Evolutionary conservation across 2,797 vertebrate species (phyloP).

Genomic region (Anolis apletophallus): DNA sequence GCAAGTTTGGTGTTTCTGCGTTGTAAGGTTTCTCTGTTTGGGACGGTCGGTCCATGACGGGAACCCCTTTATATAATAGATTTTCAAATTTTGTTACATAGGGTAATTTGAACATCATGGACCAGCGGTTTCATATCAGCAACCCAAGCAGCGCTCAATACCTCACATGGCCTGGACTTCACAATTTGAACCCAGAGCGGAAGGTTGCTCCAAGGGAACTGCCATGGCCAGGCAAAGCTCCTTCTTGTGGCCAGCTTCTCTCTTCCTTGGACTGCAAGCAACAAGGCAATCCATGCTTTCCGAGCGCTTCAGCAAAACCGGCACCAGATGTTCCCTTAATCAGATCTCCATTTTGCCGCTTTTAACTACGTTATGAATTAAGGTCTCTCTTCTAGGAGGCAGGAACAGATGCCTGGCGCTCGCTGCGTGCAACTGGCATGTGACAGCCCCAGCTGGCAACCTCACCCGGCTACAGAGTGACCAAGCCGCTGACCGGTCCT

Average conservation of each 20-base stretch:
- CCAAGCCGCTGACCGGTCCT: neutral
- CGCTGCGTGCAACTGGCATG: neutral
- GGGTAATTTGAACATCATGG: too few relatives aligned
- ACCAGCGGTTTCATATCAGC: too few relatives aligned
- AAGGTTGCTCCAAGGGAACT: too few relatives aligned
- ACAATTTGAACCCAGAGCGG: neutral
- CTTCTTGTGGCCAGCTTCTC: too few relatives aligned
- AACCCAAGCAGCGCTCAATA: neutral
- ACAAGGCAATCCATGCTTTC: conserved; percentile 5
- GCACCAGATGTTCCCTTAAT: conserved; percentile 42
- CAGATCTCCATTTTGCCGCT: conserved; percentile 32
- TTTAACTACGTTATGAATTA: conserved; percentile 40
- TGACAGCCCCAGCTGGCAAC: neutral
- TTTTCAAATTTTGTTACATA: too few relatives aligned
- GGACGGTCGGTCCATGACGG: too few relatives aligned
- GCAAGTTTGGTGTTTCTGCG: too few relatives aligned
- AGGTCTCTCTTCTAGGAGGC: conserved; percentile 12
- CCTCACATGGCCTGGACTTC: neutral
- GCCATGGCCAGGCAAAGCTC: neutral
- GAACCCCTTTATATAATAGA: too few relatives aligned
- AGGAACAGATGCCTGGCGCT: conserved; percentile 15
- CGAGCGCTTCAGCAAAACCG: conserved; percentile 26
- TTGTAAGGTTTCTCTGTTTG: too few relatives aligned
- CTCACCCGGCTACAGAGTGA: neutral
- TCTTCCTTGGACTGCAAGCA: neutral